These are phyloP conservation scores for Rhogogaster chlorosoma DNA, from an alignment of 2,888 invertebrate genomes.

Conservation along the genomic window DNA sequence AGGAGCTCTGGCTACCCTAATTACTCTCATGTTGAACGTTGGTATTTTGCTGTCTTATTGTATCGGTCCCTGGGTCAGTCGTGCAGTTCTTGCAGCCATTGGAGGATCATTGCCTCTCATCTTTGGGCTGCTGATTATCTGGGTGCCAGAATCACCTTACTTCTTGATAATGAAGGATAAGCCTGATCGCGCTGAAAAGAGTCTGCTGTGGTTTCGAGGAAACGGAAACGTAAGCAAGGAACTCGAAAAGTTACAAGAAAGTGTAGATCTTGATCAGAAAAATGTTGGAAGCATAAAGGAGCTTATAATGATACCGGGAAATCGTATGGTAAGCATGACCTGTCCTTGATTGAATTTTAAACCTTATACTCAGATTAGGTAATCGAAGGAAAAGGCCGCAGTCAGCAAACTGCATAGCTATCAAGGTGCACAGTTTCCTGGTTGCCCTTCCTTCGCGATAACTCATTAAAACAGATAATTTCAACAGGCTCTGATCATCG, in stretches of 20 bases:
- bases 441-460: neutral
- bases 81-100: slow-evolving; percentile 23
- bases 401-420: too few relatives aligned
- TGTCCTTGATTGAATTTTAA: neutral
- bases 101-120: slow-evolving; percentile 20
- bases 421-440: neutral
- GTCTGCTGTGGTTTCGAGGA: slow-evolving; percentile 53
- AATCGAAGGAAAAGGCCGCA: neutral
- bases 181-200: slow-evolving; percentile 38
- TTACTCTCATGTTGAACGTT: neutral
- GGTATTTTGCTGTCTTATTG: slow-evolving; percentile 54
- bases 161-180: slow-evolving; percentile 52
- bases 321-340: slow-evolving; percentile 27
- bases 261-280: slow-evolving; percentile 26
- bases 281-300: slow-evolving; percentile 47
- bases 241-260: slow-evolving; percentile 36
- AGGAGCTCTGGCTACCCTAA: slow-evolving; percentile 54
- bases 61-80: slow-evolving; percentile 47
- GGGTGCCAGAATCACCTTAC: slow-evolving; percentile 53
- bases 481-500: slow-evolving; percentile 39
- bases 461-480: neutral
- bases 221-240: slow-evolving; percentile 31
- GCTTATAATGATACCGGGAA: slow-evolving; percentile 32
- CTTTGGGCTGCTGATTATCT: slow-evolving; percentile 38
- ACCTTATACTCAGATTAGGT: too few relatives aligned